phyloP scores from a whole-genome alignment of 2,113 vertebrate genomes.

The Oceanodroma tethys region DNA sequence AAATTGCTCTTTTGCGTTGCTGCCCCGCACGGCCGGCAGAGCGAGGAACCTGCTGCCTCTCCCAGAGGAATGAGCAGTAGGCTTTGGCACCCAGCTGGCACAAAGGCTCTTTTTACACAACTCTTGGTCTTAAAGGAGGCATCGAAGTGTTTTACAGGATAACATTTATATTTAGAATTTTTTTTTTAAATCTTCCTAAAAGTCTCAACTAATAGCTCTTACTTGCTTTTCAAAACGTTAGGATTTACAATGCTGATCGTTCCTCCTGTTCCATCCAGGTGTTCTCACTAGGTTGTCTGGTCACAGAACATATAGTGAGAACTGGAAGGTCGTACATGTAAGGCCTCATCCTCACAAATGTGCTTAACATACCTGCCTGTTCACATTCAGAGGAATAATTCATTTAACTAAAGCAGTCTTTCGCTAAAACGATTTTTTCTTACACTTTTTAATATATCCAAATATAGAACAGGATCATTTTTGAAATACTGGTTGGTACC shows the following conservation, averaged over 20 bases:
- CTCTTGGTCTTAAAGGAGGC: not conserved
- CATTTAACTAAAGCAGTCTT: not conserved
- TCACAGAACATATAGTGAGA: not conserved
- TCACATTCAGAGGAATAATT: not conserved
- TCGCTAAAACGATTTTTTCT: not conserved
- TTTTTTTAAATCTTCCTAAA: not conserved
- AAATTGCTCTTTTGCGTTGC: not conserved
- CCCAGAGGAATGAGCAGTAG: not conserved
- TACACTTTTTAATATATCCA: not conserved
- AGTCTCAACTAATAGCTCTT: not conserved
- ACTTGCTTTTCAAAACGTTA: not conserved
- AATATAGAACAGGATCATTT: not conserved
- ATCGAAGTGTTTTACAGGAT: not conserved
- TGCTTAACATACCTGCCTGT: not conserved
- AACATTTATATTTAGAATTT: not conserved
- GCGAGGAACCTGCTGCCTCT: not conserved
- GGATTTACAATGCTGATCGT: not conserved
- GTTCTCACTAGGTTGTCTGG: not conserved
- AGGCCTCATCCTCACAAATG: not conserved
- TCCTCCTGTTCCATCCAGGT: not conserved
- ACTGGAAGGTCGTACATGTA: accelerated
- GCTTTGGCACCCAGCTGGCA: not conserved
- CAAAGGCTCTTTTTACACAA: not conserved
- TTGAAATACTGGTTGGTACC: not conserved
- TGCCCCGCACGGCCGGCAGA: not conserved